Conservation (phyloP, 2,113 vertebrate genomes). For the Neodon shergylaensis region DNA sequence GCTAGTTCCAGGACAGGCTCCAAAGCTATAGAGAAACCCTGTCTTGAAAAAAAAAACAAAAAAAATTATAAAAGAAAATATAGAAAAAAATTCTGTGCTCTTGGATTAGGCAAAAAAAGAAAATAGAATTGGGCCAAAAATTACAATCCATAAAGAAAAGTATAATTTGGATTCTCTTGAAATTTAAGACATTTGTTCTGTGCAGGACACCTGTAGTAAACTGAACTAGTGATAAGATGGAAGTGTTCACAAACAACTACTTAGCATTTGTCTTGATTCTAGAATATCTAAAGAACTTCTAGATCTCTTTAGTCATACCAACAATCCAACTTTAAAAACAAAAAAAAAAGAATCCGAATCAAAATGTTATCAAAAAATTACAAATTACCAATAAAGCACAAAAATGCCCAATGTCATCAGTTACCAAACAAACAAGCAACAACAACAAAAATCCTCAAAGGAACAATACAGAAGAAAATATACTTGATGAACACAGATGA, state of each 20-base stretch:
- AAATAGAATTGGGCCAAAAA: background rate
- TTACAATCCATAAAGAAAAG: background rate
- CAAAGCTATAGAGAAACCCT: too few species aligned
- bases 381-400: background rate
- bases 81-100: background rate
- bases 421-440: background rate
- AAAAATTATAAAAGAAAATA: background rate
- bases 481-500: background rate
- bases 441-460: background rate
- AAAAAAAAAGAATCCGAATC: background rate
- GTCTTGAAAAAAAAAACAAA: too few species aligned
- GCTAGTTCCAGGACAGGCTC: too few species aligned
- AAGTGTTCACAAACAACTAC: background rate
- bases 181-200: background rate
- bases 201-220: background rate
- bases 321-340: background rate
- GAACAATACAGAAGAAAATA: background rate
- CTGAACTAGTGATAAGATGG: background rate
- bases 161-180: background rate
- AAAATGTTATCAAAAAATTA: background rate
- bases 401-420: background rate
- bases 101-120: background rate
- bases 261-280: background rate
- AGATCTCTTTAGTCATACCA: background rate
- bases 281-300: background rate